Evolutionary conservation across 2,797 vertebrate species (phyloP).

Genomic region (Sebastiscus albofasciatus): DNA sequence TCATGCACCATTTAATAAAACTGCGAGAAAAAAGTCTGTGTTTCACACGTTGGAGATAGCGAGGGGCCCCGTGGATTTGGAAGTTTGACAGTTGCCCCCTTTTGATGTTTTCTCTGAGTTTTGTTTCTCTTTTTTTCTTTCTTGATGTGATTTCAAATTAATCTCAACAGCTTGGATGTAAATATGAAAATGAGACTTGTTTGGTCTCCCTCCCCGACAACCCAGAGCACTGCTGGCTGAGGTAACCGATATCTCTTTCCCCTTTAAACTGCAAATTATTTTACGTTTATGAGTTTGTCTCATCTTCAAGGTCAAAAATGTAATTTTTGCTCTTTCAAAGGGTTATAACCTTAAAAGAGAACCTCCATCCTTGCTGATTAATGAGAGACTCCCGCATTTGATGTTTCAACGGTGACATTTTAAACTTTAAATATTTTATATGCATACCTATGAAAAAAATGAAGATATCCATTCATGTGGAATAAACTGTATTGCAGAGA

Average conservation of each 20-base stretch:
- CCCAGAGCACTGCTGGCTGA: constrained; percentile 80
- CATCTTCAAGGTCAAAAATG: constrained; percentile 93
- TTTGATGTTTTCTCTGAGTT: constrained; percentile 88
- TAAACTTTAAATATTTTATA: constrained; percentile 92
- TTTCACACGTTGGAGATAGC: constrained; percentile 80
- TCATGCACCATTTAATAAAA: constrained; percentile 92
- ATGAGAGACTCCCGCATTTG: constrained; percentile 88
- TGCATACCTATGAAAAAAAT: constrained; percentile 87
- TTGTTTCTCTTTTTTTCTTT: constrained; percentile 84
- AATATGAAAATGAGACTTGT: constrained; percentile 87
- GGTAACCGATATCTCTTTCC: constrained; percentile 85
- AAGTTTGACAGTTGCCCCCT: constrained; percentile 82
- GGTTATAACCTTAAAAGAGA: constrained; percentile 92
- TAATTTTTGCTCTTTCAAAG: constrained; percentile 93
- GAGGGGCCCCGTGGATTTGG: constrained; percentile 79
- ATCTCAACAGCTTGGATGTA: constrained; percentile 86
- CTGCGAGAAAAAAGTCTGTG: constrained; percentile 83
- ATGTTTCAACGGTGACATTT: constrained; percentile 92
- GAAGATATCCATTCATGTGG: constrained; percentile 90
- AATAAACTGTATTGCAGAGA: constrained; percentile 89
- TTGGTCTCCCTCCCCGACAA: constrained; percentile 81
- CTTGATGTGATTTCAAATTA: constrained; percentile 87
- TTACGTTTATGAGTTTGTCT: constrained; percentile 92
- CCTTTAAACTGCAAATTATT: constrained; percentile 91
- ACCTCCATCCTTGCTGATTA: constrained; percentile 88